Conservation (phyloP, 2,113 vertebrate genomes). For the Rhinogobius similis region DNA sequence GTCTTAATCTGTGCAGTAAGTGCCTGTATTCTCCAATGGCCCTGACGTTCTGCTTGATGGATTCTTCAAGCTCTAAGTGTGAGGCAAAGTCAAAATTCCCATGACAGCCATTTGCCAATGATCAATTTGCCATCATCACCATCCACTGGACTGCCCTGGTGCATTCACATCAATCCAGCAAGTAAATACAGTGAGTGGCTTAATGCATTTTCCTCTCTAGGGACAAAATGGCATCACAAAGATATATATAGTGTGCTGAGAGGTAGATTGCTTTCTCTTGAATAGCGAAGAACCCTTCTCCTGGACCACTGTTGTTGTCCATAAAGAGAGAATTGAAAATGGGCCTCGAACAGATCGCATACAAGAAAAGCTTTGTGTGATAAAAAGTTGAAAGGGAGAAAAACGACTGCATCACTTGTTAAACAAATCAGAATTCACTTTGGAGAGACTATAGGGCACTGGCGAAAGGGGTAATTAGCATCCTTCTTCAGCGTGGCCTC, state of each 20-base stretch:
- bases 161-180: slow-evolving; percentile 67
- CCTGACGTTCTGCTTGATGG: slow-evolving; percentile 45
- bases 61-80: slow-evolving; percentile 54
- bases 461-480: slow-evolving; percentile 54
- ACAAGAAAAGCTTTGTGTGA: slow-evolving; percentile 10
- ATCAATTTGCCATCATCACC: slow-evolving; percentile 71
- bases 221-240: slow-evolving; percentile 57
- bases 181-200: slow-evolving; percentile 73
- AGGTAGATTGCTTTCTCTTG: slow-evolving; percentile 41
- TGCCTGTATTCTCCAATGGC: slow-evolving; percentile 46
- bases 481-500: slow-evolving; percentile 50
- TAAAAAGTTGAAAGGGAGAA: slow-evolving; percentile 19
- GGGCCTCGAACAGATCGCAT: slow-evolving; percentile 14
- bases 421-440: slow-evolving; percentile 38
- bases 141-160: slow-evolving; percentile 55
- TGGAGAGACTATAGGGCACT: slow-evolving; percentile 37
- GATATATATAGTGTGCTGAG: slow-evolving; percentile 53
- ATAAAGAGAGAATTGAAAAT: slow-evolving; percentile 22
- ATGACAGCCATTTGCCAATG: slow-evolving; percentile 67
- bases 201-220: slow-evolving; percentile 68
- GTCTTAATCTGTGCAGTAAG: slow-evolving; percentile 55
- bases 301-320: slow-evolving; percentile 17
- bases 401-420: slow-evolving; percentile 17
- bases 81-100: slow-evolving; percentile 66
- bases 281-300: slow-evolving; percentile 29